Base-by-base conservation (phyloP, 2,888 invertebrate species). In the Aphodius granarius region DNA sequence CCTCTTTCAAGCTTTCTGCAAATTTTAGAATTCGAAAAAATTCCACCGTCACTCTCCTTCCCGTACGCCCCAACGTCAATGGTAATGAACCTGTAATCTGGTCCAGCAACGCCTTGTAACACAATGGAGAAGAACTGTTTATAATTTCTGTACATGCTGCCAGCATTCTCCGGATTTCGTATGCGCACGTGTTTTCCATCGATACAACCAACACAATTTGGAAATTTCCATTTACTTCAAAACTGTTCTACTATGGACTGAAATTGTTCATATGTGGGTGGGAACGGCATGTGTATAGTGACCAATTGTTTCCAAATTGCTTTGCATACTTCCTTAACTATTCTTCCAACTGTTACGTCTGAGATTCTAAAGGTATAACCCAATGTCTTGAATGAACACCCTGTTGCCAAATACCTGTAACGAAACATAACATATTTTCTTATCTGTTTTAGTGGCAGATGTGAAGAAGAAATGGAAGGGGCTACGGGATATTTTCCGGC, bases 51-150 rank as follows among this genome's bases (percentile, higher is more conserved):
- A 75, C 77, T 77, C 75, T 79, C 73, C 75, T 76, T 76, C 18
- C 79, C 77, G 23, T 75, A 77, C 3, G 75, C 77, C 16, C 79
- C 77, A n/a, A 80, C 76, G 63, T 80, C 77, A 23, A 79, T 75
- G 19, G 73, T 64, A 64, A 77, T 74, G 72, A 79, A 79, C 75
- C 73, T 76, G 63, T 78, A 77, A 71, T 78, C 75, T 22, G 78
- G 65, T 3, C 71, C 78, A 18, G 72, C 77, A 17, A 80, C 78
- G 70, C 43, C 78, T 74, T 78, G 80, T 63, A 80, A 73, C 17
- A 78, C 79, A 65, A 78, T 77, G 43, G 77, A n/a, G n/a, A n/a
- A n/a, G n/a, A 79, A 16, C 73, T 72, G 19, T 78, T 78, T 65
- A 75, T 78, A 23, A 76, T 78, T 5, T 23, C 65, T 43, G 72